Evolutionary conservation across 2,888 invertebrate species (phyloP).

Genomic region (Coelinius sp.): DNA sequence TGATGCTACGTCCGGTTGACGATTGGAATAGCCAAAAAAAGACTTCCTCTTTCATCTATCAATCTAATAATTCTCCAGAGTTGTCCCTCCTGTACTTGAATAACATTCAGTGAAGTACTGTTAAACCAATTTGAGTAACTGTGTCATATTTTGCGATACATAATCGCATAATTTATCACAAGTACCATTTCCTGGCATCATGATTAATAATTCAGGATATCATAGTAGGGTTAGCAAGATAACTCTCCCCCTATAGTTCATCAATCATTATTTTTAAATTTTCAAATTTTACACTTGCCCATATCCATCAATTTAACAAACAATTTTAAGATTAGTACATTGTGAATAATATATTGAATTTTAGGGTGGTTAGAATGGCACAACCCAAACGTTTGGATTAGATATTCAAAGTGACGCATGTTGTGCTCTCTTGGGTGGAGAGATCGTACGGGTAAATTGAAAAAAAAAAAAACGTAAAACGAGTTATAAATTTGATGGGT

Average conservation of each 20-base stretch:
- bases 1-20: not conserved
- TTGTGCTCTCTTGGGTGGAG: not conserved
- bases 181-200: conserved; percentile 39
- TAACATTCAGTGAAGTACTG: conserved; percentile 9
- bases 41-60: not conserved
- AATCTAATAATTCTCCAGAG: not conserved
- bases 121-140: conserved; percentile 24
- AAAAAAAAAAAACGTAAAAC: conserved; percentile 49
- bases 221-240: not conserved
- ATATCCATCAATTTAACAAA: conserved; percentile 1
- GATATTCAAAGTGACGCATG: conserved; percentile 24
- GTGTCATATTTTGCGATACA: conserved; percentile 29
- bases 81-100: not conserved
- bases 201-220: conserved; percentile 37
- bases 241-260: not conserved
- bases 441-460: not conserved
- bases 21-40: not conserved
- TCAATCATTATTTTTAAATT: not conserved
- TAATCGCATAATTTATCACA: conserved; percentile 41
- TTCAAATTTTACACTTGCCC: not conserved
- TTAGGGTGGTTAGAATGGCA: not conserved
- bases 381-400: not conserved
- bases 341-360: conserved; percentile 15
- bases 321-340: conserved; percentile 6
- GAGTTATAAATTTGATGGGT: conserved; percentile 51